phyloP scores from a whole-genome alignment of 2,797 vertebrate genomes.

The Halcyon leucocephala region DNA sequence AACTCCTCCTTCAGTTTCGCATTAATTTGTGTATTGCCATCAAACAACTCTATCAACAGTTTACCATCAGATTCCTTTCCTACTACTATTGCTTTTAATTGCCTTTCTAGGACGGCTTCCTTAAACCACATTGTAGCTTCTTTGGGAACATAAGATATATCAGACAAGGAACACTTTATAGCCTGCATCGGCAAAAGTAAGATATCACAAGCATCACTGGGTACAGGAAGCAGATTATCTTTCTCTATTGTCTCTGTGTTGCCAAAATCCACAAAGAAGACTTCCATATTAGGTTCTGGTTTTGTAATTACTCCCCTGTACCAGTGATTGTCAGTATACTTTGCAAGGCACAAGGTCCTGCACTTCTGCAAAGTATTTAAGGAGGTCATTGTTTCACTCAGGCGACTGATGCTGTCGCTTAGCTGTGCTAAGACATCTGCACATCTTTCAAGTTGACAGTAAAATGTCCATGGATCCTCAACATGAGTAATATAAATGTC shows the following conservation, averaged over 20 bases:
- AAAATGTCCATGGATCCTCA: slow-evolving; percentile 84
- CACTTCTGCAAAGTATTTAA: slow-evolving; percentile 65
- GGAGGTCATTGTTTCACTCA: slow-evolving; percentile 76
- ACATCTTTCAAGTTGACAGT: slow-evolving; percentile 89
- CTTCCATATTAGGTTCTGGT: slow-evolving; percentile 73
- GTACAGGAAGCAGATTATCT: slow-evolving; percentile 85
- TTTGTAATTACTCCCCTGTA: slow-evolving; percentile 87
- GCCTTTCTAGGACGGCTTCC: slow-evolving; percentile 75
- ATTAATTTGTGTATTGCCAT: slow-evolving; percentile 85
- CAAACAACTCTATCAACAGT: slow-evolving; percentile 89
- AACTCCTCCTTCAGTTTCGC: slow-evolving; percentile 84
- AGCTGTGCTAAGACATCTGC: slow-evolving; percentile 80
- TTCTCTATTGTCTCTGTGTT: slow-evolving; percentile 82
- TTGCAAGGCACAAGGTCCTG: slow-evolving; percentile 89
- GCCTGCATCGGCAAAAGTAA: slow-evolving; percentile 92
- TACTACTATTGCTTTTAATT: slow-evolving; percentile 85
- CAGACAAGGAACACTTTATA: slow-evolving; percentile 87
- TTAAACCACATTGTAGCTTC: slow-evolving; percentile 88
- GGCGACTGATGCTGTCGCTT: slow-evolving; percentile 66
- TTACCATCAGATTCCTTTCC: slow-evolving; percentile 89
- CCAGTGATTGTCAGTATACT: slow-evolving; percentile 89
- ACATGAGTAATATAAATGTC: slow-evolving; percentile 84
- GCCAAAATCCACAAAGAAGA: slow-evolving; percentile 96
- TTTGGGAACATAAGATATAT: slow-evolving; percentile 78
- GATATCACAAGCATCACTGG: slow-evolving; percentile 84